Evolutionary conservation across 2,113 vertebrate species (phyloP).

Genomic region (Bambusicola thoracicus): DNA sequence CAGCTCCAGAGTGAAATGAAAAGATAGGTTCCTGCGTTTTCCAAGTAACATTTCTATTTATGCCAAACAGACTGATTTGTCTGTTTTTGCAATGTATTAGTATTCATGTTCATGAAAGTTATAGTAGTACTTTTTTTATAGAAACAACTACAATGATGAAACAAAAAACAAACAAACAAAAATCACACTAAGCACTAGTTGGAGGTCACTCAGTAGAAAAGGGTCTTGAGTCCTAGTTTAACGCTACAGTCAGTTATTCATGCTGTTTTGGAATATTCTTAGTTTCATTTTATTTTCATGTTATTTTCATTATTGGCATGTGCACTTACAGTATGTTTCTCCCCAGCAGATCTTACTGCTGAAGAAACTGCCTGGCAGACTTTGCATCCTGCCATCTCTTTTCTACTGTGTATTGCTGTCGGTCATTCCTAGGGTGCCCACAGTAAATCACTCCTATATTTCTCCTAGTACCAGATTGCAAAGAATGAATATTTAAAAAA

Average conservation of each 20-base stretch:
- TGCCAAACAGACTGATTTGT: not conserved
- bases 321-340: not conserved
- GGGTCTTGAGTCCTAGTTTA: not conserved
- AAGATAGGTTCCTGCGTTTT: not conserved
- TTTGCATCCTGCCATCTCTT: fast-evolving
- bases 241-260: not conserved
- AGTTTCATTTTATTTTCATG: not conserved
- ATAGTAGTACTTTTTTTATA: not conserved
- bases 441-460: not conserved
- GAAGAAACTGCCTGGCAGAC: not conserved
- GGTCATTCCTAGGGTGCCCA: fast-evolving
- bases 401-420: fast-evolving
- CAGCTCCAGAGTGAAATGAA: not conserved
- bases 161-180: not conserved
- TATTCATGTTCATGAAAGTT: not conserved
- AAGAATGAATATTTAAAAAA: not conserved
- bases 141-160: not conserved
- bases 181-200: not conserved
- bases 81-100: not conserved
- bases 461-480: not conserved
- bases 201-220: not conserved
- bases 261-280: not conserved
- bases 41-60: not conserved
- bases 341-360: not conserved
- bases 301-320: not conserved